A percentile compares a stretch with the other conserved stretches of the same genome.
phyloP scores from a whole-genome alignment of 2,113 vertebrate species.

The Pelmatolapia mariae region DNA sequence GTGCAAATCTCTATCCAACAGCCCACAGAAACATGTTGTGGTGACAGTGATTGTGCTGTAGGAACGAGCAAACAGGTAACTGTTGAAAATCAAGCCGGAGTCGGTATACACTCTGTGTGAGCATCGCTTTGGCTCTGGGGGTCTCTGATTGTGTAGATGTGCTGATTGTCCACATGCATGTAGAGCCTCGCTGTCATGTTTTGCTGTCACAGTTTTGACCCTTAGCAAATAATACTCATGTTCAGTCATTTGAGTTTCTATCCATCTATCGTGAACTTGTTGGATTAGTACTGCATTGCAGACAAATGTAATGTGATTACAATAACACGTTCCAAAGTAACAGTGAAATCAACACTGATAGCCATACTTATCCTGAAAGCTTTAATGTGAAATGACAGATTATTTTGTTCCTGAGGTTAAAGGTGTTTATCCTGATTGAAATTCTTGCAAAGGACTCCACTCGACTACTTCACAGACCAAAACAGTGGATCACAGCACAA shows the following conservation, averaged over 20 bases:
- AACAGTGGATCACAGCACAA: not conserved
- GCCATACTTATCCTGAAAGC: not conserved
- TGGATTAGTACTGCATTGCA: not conserved
- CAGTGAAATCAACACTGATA: not conserved
- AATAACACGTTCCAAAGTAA: not conserved
- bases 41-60: not conserved
- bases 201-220: not conserved
- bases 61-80: not conserved
- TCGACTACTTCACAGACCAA: not conserved
- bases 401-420: not conserved
- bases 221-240: not conserved
- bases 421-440: not conserved
- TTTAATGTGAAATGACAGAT: not conserved
- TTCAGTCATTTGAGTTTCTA: not conserved
- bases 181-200: not conserved
- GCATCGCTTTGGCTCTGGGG: not conserved
- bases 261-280: not conserved
- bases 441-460: not conserved
- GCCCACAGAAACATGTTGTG: not conserved
- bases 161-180: not conserved
- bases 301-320: not conserved
- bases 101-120: not conserved
- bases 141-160: not conserved
- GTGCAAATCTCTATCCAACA: accelerated
- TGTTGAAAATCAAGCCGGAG: not conserved